Conservation (phyloP, 2,797 vertebrate species). For the Amblyopsis hoosieri region DNA sequence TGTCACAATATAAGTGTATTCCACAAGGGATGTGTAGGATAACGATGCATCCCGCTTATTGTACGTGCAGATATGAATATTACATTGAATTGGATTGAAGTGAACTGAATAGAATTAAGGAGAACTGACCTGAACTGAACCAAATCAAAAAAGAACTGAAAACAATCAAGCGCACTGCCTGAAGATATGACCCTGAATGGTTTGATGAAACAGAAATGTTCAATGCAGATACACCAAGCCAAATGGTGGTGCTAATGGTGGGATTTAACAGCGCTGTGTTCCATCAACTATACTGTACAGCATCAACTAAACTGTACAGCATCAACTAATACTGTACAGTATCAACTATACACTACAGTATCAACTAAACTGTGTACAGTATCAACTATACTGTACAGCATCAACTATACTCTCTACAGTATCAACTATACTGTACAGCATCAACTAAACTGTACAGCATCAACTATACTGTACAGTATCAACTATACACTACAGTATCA, state of each 20-base stretch:
- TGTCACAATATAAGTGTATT: slow-evolving; percentile 53
- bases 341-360: too few relatives aligned
- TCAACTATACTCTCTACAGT: too few relatives aligned
- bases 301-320: too few relatives aligned
- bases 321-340: too few relatives aligned
- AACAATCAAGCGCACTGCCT: slow-evolving; percentile 42
- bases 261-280: not conserved
- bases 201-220: slow-evolving; percentile 42
- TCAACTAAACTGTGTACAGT: too few relatives aligned
- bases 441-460: too few relatives aligned
- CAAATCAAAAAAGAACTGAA: not conserved
- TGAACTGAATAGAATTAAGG: too few relatives aligned
- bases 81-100: slow-evolving; percentile 38
- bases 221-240: slow-evolving; percentile 6
- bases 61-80: slow-evolving; percentile 45
- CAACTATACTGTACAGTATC: too few relatives aligned
- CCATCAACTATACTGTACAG: not conserved
- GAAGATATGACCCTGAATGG: not conserved
- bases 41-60: slow-evolving; percentile 42
- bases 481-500: too few relatives aligned
- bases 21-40: slow-evolving; percentile 24
- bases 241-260: slow-evolving; percentile 27
- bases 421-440: too few relatives aligned
- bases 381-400: too few relatives aligned
- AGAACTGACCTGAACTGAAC: too few relatives aligned